phyloP scores from a whole-genome alignment of 2,888 invertebrate genomes.

The Nysson spinosus region DNA sequence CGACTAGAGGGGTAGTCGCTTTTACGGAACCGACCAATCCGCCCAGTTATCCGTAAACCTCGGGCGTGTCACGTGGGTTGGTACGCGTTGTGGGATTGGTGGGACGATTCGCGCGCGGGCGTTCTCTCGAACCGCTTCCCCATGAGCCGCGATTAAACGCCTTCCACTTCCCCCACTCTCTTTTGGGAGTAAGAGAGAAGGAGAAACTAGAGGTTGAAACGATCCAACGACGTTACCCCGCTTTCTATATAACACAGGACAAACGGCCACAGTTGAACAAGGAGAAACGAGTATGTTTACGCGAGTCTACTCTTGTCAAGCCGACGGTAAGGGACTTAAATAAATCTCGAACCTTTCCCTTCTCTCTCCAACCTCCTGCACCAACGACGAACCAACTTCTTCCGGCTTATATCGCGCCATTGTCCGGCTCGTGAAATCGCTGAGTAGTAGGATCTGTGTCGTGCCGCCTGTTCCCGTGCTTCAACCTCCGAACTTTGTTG shows the following conservation, averaged over 20 bases:
- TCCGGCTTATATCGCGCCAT: constrained; percentile 54
- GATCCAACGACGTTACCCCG: constrained; percentile 39
- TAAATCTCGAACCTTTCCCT: constrained; percentile 71
- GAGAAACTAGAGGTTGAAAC: constrained; percentile 66
- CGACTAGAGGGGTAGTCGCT: constrained; percentile 75
- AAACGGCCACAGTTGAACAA: constrained; percentile 73
- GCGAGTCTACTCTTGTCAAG: constrained; percentile 76
- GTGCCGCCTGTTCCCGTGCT: constrained; percentile 41
- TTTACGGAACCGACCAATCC: constrained; percentile 74
- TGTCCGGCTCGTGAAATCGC: constrained; percentile 45
- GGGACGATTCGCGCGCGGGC: constrained; percentile 51
- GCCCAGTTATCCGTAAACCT: background rate
- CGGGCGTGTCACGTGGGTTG: constrained; percentile 47
- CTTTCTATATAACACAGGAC: constrained; percentile 39
- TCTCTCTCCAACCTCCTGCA: background rate
- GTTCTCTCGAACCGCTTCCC: constrained; percentile 47
- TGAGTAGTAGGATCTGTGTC: constrained; percentile 24
- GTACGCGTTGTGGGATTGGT: constrained; percentile 72
- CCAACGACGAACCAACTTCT: constrained; percentile 42
- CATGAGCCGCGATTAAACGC: constrained; percentile 31
- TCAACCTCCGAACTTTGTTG: constrained; percentile 36
- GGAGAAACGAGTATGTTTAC: constrained; percentile 77
- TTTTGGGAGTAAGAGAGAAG: no score
- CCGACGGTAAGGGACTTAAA: constrained; percentile 74
- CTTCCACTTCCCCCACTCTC: constrained; percentile 47